phyloP scores from a whole-genome alignment of 1,140 invertebrate species.

The Saccostrea echinata region DNA sequence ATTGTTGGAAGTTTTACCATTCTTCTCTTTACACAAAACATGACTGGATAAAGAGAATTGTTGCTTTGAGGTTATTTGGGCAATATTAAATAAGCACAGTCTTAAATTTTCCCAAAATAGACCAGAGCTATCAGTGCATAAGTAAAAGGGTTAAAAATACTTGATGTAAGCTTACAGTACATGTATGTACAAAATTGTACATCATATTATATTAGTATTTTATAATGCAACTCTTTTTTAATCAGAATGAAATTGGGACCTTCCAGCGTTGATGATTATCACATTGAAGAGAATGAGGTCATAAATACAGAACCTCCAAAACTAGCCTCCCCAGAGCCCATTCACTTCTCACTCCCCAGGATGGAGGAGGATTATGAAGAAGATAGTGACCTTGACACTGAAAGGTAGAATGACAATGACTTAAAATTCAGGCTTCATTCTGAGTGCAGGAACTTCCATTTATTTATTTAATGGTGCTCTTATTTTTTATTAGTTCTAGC shows the following conservation, averaged over 20 bases:
- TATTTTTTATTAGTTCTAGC: neutral
- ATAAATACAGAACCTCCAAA: conserved; percentile 30
- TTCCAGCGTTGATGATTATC: neutral
- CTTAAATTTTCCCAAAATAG: no score
- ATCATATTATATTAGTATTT: neutral
- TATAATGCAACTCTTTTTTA: neutral
- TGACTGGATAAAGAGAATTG: no score
- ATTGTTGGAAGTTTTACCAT: no score
- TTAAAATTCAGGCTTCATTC: neutral
- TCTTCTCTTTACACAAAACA: no score
- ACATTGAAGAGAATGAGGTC: neutral
- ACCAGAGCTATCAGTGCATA: no score
- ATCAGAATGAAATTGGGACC: neutral
- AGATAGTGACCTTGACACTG: conserved; percentile 63
- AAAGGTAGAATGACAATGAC: conserved; percentile 52
- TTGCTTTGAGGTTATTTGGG: no score
- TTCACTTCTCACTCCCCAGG: conserved; percentile 60
- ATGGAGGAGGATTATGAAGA: conserved; percentile 64
- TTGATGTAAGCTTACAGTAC: no score
- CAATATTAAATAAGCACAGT: no score
- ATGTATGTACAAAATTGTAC: no score
- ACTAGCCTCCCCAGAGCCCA: conserved; percentile 51
- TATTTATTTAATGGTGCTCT: neutral
- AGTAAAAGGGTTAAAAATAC: no score
- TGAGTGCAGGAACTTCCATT: neutral